phyloP scores from a whole-genome alignment of 2,888 invertebrate genomes.

The Diploptera punctata region DNA sequence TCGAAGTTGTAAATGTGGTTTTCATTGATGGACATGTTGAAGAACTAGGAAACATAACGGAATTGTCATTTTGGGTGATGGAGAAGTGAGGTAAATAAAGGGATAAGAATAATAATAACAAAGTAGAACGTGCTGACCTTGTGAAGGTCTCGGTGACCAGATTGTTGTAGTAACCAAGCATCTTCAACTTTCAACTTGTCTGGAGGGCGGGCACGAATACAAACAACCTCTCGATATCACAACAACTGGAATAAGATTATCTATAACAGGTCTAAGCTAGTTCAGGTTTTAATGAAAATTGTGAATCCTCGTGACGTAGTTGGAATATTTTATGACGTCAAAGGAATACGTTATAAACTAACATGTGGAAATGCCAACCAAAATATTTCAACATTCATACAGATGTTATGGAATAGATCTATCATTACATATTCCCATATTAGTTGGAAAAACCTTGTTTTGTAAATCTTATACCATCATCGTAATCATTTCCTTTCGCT shows the following conservation, averaged over 20 bases:
- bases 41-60: background rate
- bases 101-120: conserved; percentile 36
- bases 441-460: no score
- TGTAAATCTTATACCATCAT: no score
- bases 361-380: no score
- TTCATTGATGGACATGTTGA: no score
- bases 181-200: conserved; percentile 29
- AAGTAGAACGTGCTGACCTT: conserved; percentile 38
- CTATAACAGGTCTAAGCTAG: conserved; percentile 15
- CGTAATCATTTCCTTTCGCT: no score
- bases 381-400: no score
- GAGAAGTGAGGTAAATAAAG: conserved; percentile 24
- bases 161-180: conserved; percentile 1
- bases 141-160: conserved; percentile 29
- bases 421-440: no score
- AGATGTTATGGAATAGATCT: no score
- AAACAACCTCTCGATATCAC: background rate
- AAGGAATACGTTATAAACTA: no score
- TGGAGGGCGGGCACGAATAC: conserved; percentile 8
- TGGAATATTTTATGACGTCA: background rate
- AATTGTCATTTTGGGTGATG: background rate
- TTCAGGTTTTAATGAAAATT: conserved; percentile 9
- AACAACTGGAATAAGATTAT: background rate
- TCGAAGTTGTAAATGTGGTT: no score
- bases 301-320: conserved; percentile 3